Base-by-base conservation (phyloP, 1,140 invertebrate genomes). In the Propsilocerus akamusi region DNA sequence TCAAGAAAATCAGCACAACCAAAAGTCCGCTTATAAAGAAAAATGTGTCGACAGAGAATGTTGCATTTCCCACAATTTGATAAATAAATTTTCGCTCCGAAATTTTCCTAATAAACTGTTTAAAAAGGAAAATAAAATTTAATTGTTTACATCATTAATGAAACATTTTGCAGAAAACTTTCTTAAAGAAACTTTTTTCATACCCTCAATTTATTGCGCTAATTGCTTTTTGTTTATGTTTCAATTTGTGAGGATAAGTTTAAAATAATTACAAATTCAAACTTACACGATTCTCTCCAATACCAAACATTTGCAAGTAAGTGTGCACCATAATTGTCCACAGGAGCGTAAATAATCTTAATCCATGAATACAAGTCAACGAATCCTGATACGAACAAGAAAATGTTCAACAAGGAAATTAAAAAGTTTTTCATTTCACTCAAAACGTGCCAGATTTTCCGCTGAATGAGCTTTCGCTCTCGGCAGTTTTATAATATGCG, bases 241-340 rank as follows among this genome's bases (percentile, higher is more conserved):
- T n/a, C n/a, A n/a, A n/a, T n/a, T n/a, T n/a, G n/a, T 14, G 25
- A 41, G 22, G 5, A 11, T 6, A 11, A 28, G 25, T 34, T 14
- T 14, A n/a, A 48, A 47, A 46, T 14, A 22, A 28, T 17, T 41
- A 22, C 6, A 41, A 52, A 46, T 49, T 11, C 26, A 26, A 46
- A 46, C 24, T 50, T 55, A 62, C 63, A 51, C 62, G 59, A 51
- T 81, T 80, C 68, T 83, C 81, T 17, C 80, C 76, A 22, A 87
- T 78, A 48, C 77, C 75, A 66, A 84, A 87, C 30, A 86, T 74
- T 58, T 85, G 78, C 14, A 87, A 68, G 64, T 87, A 89, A 0
- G 86, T 86, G 61, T 95, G 90, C 4, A 91, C 89, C 72, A 93
- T 75, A 53, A 94, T 85, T n/a, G 93, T 87, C 90, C 90, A 94